phyloP scores from a whole-genome alignment of 2,888 invertebrate genomes.

The Gryllus longicercus region DNA sequence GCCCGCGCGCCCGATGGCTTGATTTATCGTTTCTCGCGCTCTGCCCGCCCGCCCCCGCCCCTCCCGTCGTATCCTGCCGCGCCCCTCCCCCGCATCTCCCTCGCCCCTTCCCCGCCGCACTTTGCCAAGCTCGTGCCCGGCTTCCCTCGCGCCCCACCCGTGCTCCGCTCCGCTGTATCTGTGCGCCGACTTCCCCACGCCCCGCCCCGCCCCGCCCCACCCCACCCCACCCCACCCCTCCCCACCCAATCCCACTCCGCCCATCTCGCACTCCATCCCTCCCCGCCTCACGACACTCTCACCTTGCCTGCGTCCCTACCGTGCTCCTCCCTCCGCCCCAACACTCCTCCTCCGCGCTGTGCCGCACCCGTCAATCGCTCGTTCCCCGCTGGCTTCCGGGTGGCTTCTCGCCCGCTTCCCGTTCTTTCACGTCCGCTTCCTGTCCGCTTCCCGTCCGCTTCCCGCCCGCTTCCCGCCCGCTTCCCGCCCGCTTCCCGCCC shows the following conservation, averaged over 20 bases:
- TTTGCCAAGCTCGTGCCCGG: too few relatives aligned
- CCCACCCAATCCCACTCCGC: too few relatives aligned
- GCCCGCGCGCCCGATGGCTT: not conserved
- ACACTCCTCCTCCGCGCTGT: not conserved
- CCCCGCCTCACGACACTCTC: too few relatives aligned
- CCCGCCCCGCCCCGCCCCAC: too few relatives aligned
- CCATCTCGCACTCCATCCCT: too few relatives aligned
- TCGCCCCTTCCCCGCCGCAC: too few relatives aligned
- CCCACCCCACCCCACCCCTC: too few relatives aligned
- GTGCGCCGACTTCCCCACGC: too few relatives aligned
- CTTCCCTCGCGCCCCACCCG: too few relatives aligned
- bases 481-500: not conserved
- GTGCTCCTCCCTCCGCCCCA: too few relatives aligned
- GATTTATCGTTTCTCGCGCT: conserved; percentile 17
- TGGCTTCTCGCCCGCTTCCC: not conserved
- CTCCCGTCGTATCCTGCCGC: not conserved
- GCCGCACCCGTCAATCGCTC: not conserved
- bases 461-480: not conserved
- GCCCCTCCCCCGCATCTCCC: not conserved
- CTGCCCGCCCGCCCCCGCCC: not conserved
- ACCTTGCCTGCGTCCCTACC: too few relatives aligned
- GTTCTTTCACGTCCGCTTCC: not conserved
- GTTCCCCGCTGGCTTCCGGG: not conserved
- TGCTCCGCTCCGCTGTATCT: too few relatives aligned
- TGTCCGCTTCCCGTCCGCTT: not conserved